Conservation (phyloP, 2,888 invertebrate genomes). For the Aricia artaxerxes region DNA sequence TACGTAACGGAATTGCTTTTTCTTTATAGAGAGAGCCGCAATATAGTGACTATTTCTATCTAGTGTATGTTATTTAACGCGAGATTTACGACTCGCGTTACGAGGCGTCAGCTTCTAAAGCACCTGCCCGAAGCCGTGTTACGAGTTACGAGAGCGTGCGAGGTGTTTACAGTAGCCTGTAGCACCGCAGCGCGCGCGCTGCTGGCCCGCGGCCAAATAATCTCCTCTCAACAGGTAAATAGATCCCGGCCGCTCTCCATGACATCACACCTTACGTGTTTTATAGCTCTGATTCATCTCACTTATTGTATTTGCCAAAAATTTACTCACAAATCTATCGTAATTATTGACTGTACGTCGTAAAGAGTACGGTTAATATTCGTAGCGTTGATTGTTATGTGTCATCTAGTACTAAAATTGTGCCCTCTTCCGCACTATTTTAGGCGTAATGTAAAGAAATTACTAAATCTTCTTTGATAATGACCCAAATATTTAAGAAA, state of each 20-base stretch:
- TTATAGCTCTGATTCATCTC: constrained; percentile 63
- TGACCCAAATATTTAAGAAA: too few species aligned
- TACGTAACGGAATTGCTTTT: neutral
- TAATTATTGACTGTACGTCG: constrained; percentile 43
- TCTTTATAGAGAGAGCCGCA: neutral
- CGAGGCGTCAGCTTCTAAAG: constrained; percentile 45
- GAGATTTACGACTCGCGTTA: constrained; percentile 21
- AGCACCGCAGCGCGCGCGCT: constrained; percentile 47
- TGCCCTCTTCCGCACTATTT: neutral
- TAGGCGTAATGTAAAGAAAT: neutral
- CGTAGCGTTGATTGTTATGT: neutral
- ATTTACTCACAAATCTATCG: constrained; percentile 49
- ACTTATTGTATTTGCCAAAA: constrained; percentile 59
- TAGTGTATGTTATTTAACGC: constrained; percentile 19
- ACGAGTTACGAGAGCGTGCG: constrained; percentile 44
- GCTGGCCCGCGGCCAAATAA: constrained; percentile 68
- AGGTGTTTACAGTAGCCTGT: constrained; percentile 60
- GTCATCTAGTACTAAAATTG: neutral
- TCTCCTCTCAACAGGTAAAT: constrained; percentile 72
- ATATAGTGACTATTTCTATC: neutral
- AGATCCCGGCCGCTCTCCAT: constrained; percentile 58
- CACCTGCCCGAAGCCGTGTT: constrained; percentile 46
- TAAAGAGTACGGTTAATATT: neutral
- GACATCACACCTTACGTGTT: constrained; percentile 59
- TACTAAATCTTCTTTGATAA: neutral